Base-by-base conservation (phyloP, 2,113 vertebrate genomes). In the Piaya cayana region DNA sequence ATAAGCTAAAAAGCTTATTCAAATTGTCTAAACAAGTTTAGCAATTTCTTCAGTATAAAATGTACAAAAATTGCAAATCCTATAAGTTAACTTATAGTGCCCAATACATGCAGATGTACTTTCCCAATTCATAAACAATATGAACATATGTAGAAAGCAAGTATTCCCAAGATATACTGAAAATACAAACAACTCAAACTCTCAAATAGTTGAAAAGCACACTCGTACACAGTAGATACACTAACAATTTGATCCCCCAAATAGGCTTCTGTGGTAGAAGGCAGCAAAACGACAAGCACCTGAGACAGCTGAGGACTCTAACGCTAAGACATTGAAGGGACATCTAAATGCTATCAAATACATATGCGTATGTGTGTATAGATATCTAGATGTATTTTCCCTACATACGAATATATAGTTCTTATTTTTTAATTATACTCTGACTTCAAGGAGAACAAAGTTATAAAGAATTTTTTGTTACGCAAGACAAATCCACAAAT, bases 351-450 rank as follows among this genome's bases (percentile, higher is more conserved):
- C 17, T 17, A 72, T 50, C 2, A 75, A 36, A 62, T 13, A 29
- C 4, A 32, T 23, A 20, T 14, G 9, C 4, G 11, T 5, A 3
- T 17, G 2, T 9, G 27, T 27, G 15, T 13, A 26, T 8, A 45
- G 5, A 36, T n/a, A 69, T 3, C 26, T 39, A 52, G 15, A 71
- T 15, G 5, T 27, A 34, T 30, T 82, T 90, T 71, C 29, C 32
- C 17, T 82, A 56, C 3, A 7, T 32, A 50, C 12, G 8, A 25
- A 59, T 67, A 82, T 56, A 42, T 30, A 29, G 49, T 8, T 50
- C 0, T 5, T 32, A 15, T 25, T 50, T 62, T 26, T 64, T 17
- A 67, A 85, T 53, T 62, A 50, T 14, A 37, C 5, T 77, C 17
- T 1, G 0, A 45, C 27, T 53, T 43, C 19, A 69, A 71, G 25